phyloP scores from a whole-genome alignment of 2,797 vertebrate species.

The Xiphophorus birchmanni region DNA sequence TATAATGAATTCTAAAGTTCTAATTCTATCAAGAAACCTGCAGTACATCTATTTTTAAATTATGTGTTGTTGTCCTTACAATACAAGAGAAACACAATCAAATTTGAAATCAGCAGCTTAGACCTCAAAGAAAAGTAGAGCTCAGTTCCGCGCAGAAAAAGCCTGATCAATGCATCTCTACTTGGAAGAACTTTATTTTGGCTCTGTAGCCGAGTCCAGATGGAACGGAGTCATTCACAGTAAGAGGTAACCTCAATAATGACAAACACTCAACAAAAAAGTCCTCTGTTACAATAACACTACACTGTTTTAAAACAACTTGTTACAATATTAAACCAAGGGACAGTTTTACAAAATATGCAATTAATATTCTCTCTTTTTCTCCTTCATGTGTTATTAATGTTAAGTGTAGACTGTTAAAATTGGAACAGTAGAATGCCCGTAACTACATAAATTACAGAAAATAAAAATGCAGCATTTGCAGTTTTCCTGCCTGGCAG shows the following conservation, averaged over 20 bases:
- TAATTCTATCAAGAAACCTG: background rate
- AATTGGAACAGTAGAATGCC: constrained; percentile 43
- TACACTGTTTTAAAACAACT: constrained; percentile 48
- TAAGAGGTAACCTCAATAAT: constrained; percentile 49
- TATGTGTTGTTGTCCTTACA: background rate
- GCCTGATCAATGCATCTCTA: background rate
- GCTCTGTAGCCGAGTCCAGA: constrained; percentile 24
- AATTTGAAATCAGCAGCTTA: background rate
- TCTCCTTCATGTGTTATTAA: constrained; percentile 31
- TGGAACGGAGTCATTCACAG: constrained; percentile 63
- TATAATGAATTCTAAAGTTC: background rate
- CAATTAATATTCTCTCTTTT: constrained; percentile 63
- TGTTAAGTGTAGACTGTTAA: constrained; percentile 45
- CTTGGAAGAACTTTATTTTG: background rate
- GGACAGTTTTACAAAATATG: constrained; percentile 68
- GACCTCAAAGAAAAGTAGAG: background rate
- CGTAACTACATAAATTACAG: constrained; percentile 62
- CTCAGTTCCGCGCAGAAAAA: background rate
- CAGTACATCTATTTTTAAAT: background rate
- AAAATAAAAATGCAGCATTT: constrained; percentile 54
- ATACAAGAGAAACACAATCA: background rate
- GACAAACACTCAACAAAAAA: constrained; percentile 61
- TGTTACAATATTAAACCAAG: constrained; percentile 59
- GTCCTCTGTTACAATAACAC: constrained; percentile 63
- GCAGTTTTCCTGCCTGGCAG: constrained; percentile 33